A percentile compares a stretch with the other conserved stretches of the same genome.
These are phyloP conservation scores for Enteromius radiatus DNA, from an alignment of 2,797 vertebrate species.

Conservation along the genomic window DNA sequence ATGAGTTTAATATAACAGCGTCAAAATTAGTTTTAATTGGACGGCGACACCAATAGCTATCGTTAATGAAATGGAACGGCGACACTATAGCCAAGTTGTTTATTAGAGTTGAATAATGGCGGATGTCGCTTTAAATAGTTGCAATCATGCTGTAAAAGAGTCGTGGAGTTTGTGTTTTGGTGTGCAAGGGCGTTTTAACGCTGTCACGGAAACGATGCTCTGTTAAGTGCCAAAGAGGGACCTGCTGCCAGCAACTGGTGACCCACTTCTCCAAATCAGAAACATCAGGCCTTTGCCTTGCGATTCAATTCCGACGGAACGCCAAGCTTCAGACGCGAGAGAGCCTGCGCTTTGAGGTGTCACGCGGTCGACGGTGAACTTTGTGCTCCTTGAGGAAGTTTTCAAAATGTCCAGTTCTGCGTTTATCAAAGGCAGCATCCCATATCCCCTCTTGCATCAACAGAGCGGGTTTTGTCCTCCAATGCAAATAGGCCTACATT, in stretches of 20 bases:
- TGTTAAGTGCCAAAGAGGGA: slow-evolving; percentile 46
- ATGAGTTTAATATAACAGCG: neutral
- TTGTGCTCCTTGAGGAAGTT: slow-evolving; percentile 49
- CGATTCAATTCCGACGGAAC: neutral
- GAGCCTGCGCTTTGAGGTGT: neutral
- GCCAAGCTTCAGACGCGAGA: slow-evolving; percentile 9
- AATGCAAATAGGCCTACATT: slow-evolving; percentile 75
- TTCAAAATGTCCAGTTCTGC: slow-evolving; percentile 62
- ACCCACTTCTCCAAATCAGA: slow-evolving; percentile 57
- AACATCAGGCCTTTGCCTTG: slow-evolving; percentile 1
- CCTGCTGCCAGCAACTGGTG: slow-evolving; percentile 50
- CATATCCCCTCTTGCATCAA: slow-evolving; percentile 64
- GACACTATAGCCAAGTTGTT: neutral
- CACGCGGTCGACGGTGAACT: slow-evolving; percentile 54
- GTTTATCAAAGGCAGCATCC: slow-evolving; percentile 67
- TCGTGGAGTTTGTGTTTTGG: slow-evolving; percentile 21
- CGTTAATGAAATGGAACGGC: neutral
- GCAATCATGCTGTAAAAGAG: neutral
- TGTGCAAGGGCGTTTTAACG: slow-evolving; percentile 13
- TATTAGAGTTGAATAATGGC: neutral
- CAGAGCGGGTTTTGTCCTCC: slow-evolving; percentile 74
- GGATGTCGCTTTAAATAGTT: neutral
- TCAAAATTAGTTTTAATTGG: neutral
- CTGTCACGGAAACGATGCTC: slow-evolving; percentile 31
- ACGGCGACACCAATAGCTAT: neutral